Conservation (phyloP, 30 jellyfish, hydroid and myxozoan species). For the Chrysaora quinquecirrha region DNA sequence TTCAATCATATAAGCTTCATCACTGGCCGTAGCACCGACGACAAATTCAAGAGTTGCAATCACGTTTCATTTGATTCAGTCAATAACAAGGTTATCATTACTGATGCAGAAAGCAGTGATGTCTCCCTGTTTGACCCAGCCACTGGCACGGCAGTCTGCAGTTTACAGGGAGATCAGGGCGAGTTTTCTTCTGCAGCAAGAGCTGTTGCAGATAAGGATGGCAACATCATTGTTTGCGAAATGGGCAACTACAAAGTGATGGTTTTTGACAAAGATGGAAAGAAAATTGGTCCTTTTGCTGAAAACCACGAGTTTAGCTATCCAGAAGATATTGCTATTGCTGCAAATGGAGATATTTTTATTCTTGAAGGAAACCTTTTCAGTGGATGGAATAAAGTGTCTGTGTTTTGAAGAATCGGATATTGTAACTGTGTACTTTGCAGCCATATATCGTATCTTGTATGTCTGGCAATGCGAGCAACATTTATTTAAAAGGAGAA, state of each 20-base stretch:
- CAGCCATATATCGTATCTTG: too few relatives aligned
- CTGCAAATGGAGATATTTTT: constrained; percentile 54
- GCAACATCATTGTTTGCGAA: constrained; percentile 77
- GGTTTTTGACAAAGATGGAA: constrained; percentile 75
- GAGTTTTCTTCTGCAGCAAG: constrained; percentile 48
- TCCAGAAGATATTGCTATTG: constrained; percentile 62
- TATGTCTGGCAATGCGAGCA: too few relatives aligned
- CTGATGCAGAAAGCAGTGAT: constrained; percentile 57
- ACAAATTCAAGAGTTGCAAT: constrained; percentile 43
- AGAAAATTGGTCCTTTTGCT: constrained; percentile 61
- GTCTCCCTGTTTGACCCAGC: constrained; percentile 62
- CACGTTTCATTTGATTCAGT: constrained; percentile 55
- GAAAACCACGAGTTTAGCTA: constrained; percentile 42
- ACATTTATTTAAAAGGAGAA: too few relatives aligned
- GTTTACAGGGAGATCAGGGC: constrained; percentile 36
- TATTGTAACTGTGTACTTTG: neutral
- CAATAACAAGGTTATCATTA: constrained; percentile 51
- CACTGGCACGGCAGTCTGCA: constrained; percentile 31
- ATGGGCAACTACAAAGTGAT: constrained; percentile 55
- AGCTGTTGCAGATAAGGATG: constrained; percentile 65
- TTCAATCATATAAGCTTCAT: constrained; percentile 62
- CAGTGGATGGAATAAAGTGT: constrained; percentile 71
- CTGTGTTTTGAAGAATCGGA: constrained; percentile 30
- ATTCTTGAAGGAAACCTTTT: constrained; percentile 67
- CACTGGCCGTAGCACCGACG: constrained; percentile 6